These are phyloP conservation scores for Cebidichthys violaceus DNA, from an alignment of 2,113 vertebrate genomes.

Conservation along the genomic window DNA sequence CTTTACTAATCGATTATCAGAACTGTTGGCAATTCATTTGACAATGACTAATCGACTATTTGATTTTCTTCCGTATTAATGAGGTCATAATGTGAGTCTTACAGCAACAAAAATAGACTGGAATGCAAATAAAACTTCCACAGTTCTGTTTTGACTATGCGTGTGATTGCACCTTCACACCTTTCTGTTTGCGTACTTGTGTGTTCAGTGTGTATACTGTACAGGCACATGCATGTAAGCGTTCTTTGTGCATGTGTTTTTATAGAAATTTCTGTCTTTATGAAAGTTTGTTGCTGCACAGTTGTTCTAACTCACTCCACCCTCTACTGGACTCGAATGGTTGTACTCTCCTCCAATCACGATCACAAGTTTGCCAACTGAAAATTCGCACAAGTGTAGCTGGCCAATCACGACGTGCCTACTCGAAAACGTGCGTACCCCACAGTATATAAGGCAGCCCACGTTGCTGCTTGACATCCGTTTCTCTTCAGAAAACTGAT, in stretches of 20 bases:
- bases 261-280: neutral
- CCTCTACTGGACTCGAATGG: neutral
- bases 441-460: neutral
- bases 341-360: neutral
- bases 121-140: neutral
- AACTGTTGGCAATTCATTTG: neutral
- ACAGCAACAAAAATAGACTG: neutral
- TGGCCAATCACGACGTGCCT: neutral
- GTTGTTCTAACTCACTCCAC: slow-evolving; percentile 9
- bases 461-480: too few species aligned
- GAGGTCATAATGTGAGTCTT: neutral
- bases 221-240: slow-evolving; percentile 51
- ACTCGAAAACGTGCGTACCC: neutral
- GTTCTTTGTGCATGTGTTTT: slow-evolving; percentile 53
- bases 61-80: neutral
- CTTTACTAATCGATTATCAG: too few species aligned
- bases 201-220: slow-evolving; percentile 32
- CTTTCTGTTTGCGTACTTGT: slow-evolving; percentile 8
- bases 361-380: neutral
- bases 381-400: neutral
- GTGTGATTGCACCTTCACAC: slow-evolving; percentile 54
- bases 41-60: neutral
- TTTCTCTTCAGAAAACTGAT: too few species aligned
- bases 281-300: slow-evolving; percentile 8
- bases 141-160: neutral